These are phyloP conservation scores for Drosophila paulistorum DNA, from an alignment of 1,140 invertebrate species.

Conservation along the genomic window DNA sequence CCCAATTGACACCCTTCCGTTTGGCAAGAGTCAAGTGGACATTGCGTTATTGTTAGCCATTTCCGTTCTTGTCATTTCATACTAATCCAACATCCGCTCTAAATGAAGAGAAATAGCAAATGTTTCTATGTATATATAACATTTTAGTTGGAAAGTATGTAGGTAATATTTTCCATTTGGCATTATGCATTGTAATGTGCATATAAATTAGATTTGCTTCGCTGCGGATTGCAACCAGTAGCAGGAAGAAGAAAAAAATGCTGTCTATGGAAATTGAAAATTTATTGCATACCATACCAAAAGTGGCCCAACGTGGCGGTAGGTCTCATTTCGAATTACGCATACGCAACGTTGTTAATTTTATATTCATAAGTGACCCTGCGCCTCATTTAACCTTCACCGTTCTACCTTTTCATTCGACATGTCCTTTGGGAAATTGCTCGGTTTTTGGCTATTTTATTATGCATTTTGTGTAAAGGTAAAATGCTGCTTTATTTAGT, in stretches of 20 bases:
- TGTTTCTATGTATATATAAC: constrained; percentile 13
- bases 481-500: constrained; percentile 13
- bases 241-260: constrained; percentile 23
- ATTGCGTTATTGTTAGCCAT: constrained; percentile 33
- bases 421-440: constrained; percentile 11
- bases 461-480: constrained; percentile 36
- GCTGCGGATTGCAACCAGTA: constrained; percentile 30
- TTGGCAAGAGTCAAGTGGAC: constrained; percentile 40
- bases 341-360: constrained; percentile 76
- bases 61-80: constrained; percentile 73
- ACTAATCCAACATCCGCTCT: constrained; percentile 71
- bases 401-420: not conserved
- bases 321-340: constrained; percentile 59
- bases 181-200: constrained; percentile 71
- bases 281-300: constrained; percentile 57
- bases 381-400: constrained; percentile 10
- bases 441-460: constrained; percentile 26
- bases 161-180: constrained; percentile 34
- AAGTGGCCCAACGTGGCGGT: constrained; percentile 5
- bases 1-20: not conserved
- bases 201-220: constrained; percentile 76
- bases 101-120: constrained; percentile 30
- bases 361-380: constrained; percentile 68
- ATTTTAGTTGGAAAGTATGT: constrained; percentile 30
- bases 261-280: constrained; percentile 66